A percentile compares a stretch with the other conserved stretches of the same genome.
phyloP scores from a whole-genome alignment of 2,888 invertebrate genomes.

The Epirrhoe alternata region DNA sequence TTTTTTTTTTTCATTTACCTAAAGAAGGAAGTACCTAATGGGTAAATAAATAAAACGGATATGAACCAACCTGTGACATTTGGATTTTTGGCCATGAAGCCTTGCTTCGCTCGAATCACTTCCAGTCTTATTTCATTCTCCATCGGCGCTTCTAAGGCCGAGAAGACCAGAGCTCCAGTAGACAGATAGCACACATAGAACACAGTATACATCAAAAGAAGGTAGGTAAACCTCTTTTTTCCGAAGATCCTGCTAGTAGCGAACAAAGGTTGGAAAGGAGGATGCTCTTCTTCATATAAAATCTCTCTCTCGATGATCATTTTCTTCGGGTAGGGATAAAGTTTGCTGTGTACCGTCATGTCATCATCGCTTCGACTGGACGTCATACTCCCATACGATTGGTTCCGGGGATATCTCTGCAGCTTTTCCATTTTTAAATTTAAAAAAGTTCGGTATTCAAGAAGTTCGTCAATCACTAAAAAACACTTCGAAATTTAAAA shows the following conservation, averaged over 20 bases:
- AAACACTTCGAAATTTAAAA: slow-evolving; percentile 24
- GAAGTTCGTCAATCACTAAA: slow-evolving; percentile 16
- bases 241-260: slow-evolving; percentile 79
- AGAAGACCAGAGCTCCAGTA: slow-evolving; percentile 88
- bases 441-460: slow-evolving; percentile 4
- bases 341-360: slow-evolving; percentile 78
- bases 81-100: slow-evolving; percentile 85
- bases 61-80: slow-evolving; percentile 85
- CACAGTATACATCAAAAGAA: slow-evolving; percentile 82
- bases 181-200: slow-evolving; percentile 87
- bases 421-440: slow-evolving; percentile 59
- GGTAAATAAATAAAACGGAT: neutral
- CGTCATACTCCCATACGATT: slow-evolving; percentile 79
- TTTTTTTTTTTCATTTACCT: too few species aligned
- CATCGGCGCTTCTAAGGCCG: slow-evolving; percentile 86
- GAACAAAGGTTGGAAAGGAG: slow-evolving; percentile 75
- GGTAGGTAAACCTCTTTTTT: slow-evolving; percentile 80
- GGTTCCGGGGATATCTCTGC: slow-evolving; percentile 67
- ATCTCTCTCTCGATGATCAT: slow-evolving; percentile 73
- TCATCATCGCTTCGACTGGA: slow-evolving; percentile 75
- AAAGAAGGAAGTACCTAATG: too few species aligned
- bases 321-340: slow-evolving; percentile 76
- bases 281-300: slow-evolving; percentile 77
- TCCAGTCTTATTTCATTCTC: slow-evolving; percentile 84
- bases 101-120: slow-evolving; percentile 79